Percentiles rank a stretch among this genome's conserved stretches.
phyloP scores from a whole-genome alignment of 2,113 vertebrate genomes.

The Isurus oxyrinchus region DNA sequence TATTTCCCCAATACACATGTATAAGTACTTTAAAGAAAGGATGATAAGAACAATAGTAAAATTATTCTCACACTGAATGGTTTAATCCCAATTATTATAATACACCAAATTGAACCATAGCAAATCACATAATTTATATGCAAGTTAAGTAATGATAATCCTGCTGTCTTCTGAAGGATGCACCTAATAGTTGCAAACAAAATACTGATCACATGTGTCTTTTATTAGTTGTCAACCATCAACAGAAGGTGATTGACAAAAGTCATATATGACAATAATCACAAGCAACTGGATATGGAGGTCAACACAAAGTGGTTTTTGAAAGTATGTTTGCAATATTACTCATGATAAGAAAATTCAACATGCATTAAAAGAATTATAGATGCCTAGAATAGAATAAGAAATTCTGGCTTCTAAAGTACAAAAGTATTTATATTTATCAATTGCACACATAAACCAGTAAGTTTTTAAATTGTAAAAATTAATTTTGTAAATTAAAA shows the following conservation, averaged over 20 bases:
- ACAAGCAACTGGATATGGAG: too few relatives aligned
- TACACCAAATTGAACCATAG: background rate
- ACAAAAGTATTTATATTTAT: too few relatives aligned
- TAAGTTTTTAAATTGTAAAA: too few relatives aligned
- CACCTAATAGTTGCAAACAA: constrained; percentile 56
- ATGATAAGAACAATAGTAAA: background rate
- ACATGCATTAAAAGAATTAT: too few relatives aligned
- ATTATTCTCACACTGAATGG: background rate
- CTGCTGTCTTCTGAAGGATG: background rate
- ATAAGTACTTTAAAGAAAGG: background rate
- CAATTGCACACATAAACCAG: too few relatives aligned
- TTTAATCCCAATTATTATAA: background rate
- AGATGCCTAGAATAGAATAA: too few relatives aligned
- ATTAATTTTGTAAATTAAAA: too few relatives aligned
- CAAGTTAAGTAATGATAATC: background rate
- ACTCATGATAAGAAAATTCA: too few relatives aligned
- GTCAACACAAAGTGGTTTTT: too few relatives aligned
- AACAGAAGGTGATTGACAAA: constrained; percentile 56
- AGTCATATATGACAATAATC: constrained; percentile 45
- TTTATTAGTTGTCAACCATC: constrained; percentile 56
- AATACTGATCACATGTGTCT: constrained; percentile 59
- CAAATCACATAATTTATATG: background rate
- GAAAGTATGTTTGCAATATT: too few relatives aligned
- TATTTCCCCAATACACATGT: background rate
- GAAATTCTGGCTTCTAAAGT: too few relatives aligned